phyloP scores from a whole-genome alignment of 2,113 vertebrate genomes.

The Phalacrocorax carbo region DNA sequence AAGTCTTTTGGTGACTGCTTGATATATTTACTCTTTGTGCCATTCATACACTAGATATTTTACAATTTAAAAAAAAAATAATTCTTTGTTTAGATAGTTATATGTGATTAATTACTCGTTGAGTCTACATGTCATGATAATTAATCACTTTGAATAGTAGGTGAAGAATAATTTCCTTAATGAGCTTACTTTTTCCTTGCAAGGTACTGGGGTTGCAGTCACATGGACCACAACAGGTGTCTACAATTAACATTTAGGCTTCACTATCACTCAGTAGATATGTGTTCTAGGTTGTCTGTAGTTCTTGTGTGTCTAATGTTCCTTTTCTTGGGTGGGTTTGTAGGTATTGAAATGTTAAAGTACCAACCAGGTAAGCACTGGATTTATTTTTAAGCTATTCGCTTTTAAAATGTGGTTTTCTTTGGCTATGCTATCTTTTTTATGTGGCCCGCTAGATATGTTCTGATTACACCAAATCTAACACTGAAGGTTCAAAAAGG shows the following conservation, averaged over 20 bases:
- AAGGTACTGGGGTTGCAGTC: background rate
- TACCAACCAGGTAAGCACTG: background rate
- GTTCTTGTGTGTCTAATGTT: rapidly evolving
- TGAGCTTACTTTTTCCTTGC: background rate
- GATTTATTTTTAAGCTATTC: background rate
- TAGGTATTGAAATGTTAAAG: background rate
- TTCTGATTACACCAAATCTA: background rate
- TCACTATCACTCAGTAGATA: background rate
- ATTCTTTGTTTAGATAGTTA: background rate
- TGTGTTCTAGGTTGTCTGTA: background rate
- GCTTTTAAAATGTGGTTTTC: background rate
- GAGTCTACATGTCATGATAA: background rate
- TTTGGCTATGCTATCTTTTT: background rate
- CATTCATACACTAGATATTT: background rate
- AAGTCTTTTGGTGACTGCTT: background rate
- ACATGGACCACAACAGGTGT: background rate
- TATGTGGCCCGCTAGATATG: background rate
- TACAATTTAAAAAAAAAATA: background rate
- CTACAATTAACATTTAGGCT: background rate
- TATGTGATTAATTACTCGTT: background rate
- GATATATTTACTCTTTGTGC: background rate
- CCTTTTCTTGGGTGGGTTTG: background rate
- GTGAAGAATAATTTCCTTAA: background rate
- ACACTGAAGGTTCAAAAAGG: background rate
- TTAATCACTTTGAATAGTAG: background rate